Evolutionary conservation across 2,888 invertebrate genomes (phyloP).

Genomic region (Drosophila mayaguana): DNA sequence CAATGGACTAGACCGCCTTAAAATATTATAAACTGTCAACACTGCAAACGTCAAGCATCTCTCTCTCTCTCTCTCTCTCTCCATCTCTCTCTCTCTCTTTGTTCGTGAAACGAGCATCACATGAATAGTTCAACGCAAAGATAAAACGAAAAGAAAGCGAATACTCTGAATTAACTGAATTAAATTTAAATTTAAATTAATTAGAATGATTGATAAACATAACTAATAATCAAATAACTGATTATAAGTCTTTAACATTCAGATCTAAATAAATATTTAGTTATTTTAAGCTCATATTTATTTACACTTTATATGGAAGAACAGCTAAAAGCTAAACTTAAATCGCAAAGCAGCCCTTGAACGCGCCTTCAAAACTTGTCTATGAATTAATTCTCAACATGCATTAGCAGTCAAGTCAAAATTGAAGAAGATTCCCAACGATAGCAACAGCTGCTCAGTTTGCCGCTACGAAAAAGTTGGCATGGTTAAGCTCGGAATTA

Average conservation of each 20-base stretch:
- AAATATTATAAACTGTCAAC: no score
- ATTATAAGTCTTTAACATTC: neutral
- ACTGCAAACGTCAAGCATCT: no score
- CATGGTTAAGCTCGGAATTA: constrained; percentile 25
- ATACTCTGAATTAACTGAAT: no score
- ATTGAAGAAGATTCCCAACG: neutral
- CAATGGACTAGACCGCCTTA: no score
- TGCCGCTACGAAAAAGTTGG: neutral
- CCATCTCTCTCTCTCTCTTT: no score
- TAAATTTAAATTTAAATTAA: no score
- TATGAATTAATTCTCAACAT: neutral
- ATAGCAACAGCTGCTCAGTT: constrained; percentile 28
- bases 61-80: no score
- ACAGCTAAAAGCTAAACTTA: neutral
- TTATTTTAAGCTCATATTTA: neutral
- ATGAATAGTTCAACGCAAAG: no score
- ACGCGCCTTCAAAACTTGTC: neutral
- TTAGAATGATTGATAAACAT: no score
- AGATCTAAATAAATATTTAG: neutral
- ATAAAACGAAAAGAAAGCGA: no score
- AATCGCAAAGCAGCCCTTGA: neutral
- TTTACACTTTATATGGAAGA: neutral
- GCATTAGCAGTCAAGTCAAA: constrained; percentile 2
- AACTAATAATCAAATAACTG: no score
- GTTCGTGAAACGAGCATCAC: no score